A percentile compares a stretch with the other conserved stretches of the same genome.
These are phyloP conservation scores for Labeo calbasu DNA, from an alignment of 2,797 vertebrate species.

Conservation along the genomic window DNA sequence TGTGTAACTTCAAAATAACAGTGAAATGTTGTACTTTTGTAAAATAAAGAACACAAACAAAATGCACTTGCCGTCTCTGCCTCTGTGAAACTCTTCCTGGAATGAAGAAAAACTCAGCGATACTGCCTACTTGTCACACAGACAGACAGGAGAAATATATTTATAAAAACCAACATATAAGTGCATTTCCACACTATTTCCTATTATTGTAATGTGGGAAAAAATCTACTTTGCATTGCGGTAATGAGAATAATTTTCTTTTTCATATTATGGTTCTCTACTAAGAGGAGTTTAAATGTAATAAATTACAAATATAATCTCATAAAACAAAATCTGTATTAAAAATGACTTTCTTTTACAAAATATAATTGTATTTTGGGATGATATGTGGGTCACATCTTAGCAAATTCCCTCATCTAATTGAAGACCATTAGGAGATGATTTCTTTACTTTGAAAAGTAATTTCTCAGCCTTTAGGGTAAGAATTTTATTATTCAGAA, in stretches of 20 bases:
- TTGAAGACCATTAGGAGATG: neutral
- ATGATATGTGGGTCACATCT: slow-evolving; percentile 3
- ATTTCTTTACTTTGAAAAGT: neutral
- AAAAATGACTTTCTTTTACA: neutral
- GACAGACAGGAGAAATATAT: no score
- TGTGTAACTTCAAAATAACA: no score
- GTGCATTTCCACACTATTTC: neutral
- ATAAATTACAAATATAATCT: neutral
- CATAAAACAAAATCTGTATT: neutral
- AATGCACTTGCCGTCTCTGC: no score
- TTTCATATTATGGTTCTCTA: neutral
- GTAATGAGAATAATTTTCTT: neutral
- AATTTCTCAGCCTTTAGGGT: slow-evolving; percentile 8
- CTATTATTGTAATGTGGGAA: neutral
- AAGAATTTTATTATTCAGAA: slow-evolving; percentile 2
- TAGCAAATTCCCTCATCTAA: neutral
- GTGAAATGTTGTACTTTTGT: no score
- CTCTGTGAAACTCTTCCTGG: no score
- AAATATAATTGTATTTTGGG: neutral
- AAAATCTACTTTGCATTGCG: neutral
- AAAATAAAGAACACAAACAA: no score
- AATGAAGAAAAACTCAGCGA: no score
- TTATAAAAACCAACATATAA: neutral
- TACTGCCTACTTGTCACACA: no score
- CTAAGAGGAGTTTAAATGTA: neutral